A percentile compares a stretch with the other conserved stretches of the same genome.
Evolutionary conservation across 2,888 invertebrate genomes (phyloP).

Genomic region (Drosophila flavopinicola): DNA sequence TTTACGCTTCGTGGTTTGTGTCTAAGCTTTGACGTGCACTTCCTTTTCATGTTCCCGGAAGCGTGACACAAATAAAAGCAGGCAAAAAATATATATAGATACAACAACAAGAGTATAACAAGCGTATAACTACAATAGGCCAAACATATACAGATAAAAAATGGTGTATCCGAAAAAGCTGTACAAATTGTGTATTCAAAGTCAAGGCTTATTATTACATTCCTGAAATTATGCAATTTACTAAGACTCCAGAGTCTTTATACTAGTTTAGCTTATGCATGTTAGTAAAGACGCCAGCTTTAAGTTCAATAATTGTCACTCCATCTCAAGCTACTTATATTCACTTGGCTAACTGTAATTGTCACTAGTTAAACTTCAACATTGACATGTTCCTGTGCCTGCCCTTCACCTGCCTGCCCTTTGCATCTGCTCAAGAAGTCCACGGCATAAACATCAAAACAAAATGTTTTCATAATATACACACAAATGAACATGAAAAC

Average conservation of each 20-base stretch:
- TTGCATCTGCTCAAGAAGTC: conserved; percentile 8
- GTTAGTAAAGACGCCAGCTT: background rate
- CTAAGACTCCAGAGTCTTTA: background rate
- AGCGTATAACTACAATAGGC: no score
- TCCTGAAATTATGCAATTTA: conserved; percentile 4
- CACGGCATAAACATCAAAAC: conserved; percentile 43
- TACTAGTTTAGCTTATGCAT: background rate
- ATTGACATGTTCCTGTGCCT: conserved; percentile 47
- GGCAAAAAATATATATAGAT: conserved; percentile 4
- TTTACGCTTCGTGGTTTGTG: conserved; percentile 80
- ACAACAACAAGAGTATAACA: no score
- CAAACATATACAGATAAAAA: conserved; percentile 10
- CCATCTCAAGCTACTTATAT: no score
- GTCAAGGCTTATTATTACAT: conserved; percentile 18
- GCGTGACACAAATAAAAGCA: conserved; percentile 55
- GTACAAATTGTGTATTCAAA: conserved; percentile 9
- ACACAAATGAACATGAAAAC: conserved; percentile 4
- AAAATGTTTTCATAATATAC: conserved; percentile 36
- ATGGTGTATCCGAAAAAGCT: background rate
- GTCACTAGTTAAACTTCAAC: no score
- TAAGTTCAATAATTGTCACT: no score
- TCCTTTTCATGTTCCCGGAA: conserved; percentile 77
- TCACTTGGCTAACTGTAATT: conserved; percentile 49
- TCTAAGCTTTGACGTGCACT: conserved; percentile 82
- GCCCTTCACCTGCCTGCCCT: conserved; percentile 20